Conservation (phyloP, 2,797 vertebrate species). For the Simalia tracyae region DNA sequence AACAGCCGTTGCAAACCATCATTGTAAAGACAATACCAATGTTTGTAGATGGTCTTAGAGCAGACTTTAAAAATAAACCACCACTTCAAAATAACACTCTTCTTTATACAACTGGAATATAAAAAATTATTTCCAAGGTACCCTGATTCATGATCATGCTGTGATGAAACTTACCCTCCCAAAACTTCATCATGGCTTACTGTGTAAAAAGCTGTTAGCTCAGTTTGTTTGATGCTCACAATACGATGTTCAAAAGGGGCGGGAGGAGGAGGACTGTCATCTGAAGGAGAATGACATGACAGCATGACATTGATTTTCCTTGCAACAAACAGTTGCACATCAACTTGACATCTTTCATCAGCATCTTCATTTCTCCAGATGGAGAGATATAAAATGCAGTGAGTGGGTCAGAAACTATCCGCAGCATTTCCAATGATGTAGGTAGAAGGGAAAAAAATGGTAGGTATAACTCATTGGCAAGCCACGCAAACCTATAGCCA, state of each 20-base stretch:
- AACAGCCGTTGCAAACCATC: background rate
- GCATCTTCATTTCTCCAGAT: rapidly evolving
- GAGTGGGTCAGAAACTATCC: background rate
- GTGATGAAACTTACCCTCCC: slow-evolving; percentile 79
- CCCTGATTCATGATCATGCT: background rate
- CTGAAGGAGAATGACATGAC: slow-evolving; percentile 60
- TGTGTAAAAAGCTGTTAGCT: slow-evolving; percentile 71
- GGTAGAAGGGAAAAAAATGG: no score
- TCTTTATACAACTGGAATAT: background rate
- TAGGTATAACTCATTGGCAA: background rate
- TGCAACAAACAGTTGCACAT: background rate
- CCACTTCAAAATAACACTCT: background rate
- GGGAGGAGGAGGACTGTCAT: slow-evolving; percentile 82
- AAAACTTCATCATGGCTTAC: slow-evolving; percentile 78
- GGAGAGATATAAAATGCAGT: background rate
- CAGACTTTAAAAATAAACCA: background rate
- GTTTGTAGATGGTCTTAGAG: background rate
- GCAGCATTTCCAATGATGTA: background rate
- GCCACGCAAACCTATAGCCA: background rate
- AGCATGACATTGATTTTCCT: background rate
- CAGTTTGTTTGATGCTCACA: slow-evolving; percentile 78
- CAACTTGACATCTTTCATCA: rapidly evolving
- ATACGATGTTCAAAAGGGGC: slow-evolving; percentile 86
- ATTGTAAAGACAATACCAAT: background rate
- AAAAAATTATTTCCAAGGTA: no score